Evolutionary conservation across 2,113 vertebrate species (phyloP), one percentile per base, ranked within the genome.

Genomic region (Melanerpes aurifrons): DNA sequence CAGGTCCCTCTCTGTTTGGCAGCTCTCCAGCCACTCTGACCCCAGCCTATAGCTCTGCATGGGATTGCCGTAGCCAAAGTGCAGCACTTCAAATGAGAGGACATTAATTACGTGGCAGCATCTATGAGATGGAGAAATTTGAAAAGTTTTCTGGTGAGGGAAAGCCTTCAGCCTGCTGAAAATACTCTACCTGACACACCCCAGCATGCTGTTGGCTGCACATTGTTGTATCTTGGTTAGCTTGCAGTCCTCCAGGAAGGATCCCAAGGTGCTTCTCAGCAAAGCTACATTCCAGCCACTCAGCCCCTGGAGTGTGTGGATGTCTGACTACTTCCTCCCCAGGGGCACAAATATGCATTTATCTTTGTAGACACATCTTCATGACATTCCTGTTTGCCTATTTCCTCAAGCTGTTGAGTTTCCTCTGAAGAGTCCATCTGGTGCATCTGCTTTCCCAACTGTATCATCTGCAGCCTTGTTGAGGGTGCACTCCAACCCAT

Each of bases 301-400:
- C 25, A 25, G n/a, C 9, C 8, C 10, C 2, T 14, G 15, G 6
- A 3, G 6, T 17, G 10, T 48, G 4, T 10, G 8, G 4, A 7
- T 87, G 35, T 25, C 25, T 43, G 26, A 10, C 13, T 20, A 74
- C 15, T 37, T 84, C 43, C 12, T 74, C 5, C 10, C 6, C 7
- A 3, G 28, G 4, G 10, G 8, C 8, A 58, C 19, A 22, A 58
- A 7, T 37, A 7, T 9, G 5, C 10, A 6, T 58, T 29, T 53
- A 3, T 35, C 9, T 29, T 10, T 47, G 24, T 57, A 18, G 50
- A 86, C 37, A 40, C 37, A 40, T 61, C 18, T 35, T 64, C 6
- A 3, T 57, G 8, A 57, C 17, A n/a, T 61, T 68, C 54, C 29
- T 45, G 12, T 48, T 47, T 71, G 22, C 20, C 15, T 2, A 1